Evolutionary conservation across 2,797 vertebrate genomes (phyloP), one percentile per base, ranked within the genome.

Genomic region (Crenichthys baileyi): DNA sequence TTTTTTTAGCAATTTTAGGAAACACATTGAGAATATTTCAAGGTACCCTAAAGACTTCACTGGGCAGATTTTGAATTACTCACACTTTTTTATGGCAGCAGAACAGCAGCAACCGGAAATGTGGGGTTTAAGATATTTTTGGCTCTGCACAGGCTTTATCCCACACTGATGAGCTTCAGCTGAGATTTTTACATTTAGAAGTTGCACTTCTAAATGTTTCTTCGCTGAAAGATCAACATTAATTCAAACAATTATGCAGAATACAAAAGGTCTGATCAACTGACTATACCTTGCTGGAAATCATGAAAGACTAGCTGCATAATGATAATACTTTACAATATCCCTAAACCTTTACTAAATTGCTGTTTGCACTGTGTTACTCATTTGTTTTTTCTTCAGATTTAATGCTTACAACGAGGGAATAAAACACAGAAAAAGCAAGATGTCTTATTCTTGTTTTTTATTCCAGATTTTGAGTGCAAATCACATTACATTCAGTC

Each of bases 101-200:
- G 72, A 84, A 55, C 73, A 88, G 83, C 79, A 81, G 79, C 82
- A 84, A 90, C 79, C 82, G 56, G 72, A 85, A 90, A 90, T 88
- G 80, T 87, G 55, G 77, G 77, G 70, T 83, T 90, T 91, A 83
- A 90, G 86, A 89, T 92, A 91, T 92, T 91, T 84, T 91, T 87
- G 82, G 90, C 86, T 86, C 74, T 48, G 72, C 86, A 85, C 81
- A 92, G 77, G 72, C 79, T 81, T 85, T 81, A 85, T 83, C 83
- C 68, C 75, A 88, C 86, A 87, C 86, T 88, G 87, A 88, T 82
- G 81, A 79, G 78, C 77, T 86, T 88, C 85, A 78, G 81, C 83
- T 88, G 79, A 85, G 87, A 89, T 88, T 88, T 90, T 85, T 73
- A 83, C 72, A 84, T 82, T 79, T 61, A 74, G 24, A 71, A 44